Evolutionary conservation across 2,797 vertebrate genomes (phyloP), one percentile per base, ranked within the genome.

Genomic region (Falco cherrug): DNA sequence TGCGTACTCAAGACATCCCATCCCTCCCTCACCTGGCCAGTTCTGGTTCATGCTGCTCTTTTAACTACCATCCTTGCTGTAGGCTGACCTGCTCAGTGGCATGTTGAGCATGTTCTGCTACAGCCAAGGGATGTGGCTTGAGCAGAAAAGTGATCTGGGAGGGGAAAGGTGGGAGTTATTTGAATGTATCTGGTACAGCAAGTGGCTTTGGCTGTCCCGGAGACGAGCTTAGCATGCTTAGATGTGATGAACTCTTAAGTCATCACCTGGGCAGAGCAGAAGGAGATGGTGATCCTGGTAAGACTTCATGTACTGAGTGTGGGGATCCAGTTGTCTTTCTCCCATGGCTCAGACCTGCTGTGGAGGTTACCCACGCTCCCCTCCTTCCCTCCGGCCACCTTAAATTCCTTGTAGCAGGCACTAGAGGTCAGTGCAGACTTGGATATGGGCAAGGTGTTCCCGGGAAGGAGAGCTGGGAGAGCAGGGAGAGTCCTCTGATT

Each of bases 391-490:
- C 45, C 3, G 16, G 14, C 71, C 90, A 59, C 59, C 84, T 87
- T 67, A 83, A 95, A 41, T 96, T 97, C 69, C 84, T 90, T 12
- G 13, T 18, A 54, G 69, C 65, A 87, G 84, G 90, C 95, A 93
- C 97, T 96, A 96, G 96, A 95, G 96, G 93, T 96, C 97, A 97
- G 95, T 78, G 54, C 90, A 97, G 93, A 86, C 95, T 78, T 51
- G 89, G 54, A 61, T 92, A 91, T 92, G 68, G 50, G 54, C 65
- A 91, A 65, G 82, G 64, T 89, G 84, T 11, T 78, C 29, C 53
- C 6, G 26, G 37, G 43, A 45, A 56, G 14, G 26, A 51, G 56
- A 57, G 2, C 16, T 8, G 73, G 37, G 50, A 28, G n/a, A 2
- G 8, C 2, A 3, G 25, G n/a, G 20, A 22, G 9, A 22, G 35